Base-by-base conservation (phyloP, 35 echinoderm and acorn worm genomes). In the Anneissia japonica region DNA sequence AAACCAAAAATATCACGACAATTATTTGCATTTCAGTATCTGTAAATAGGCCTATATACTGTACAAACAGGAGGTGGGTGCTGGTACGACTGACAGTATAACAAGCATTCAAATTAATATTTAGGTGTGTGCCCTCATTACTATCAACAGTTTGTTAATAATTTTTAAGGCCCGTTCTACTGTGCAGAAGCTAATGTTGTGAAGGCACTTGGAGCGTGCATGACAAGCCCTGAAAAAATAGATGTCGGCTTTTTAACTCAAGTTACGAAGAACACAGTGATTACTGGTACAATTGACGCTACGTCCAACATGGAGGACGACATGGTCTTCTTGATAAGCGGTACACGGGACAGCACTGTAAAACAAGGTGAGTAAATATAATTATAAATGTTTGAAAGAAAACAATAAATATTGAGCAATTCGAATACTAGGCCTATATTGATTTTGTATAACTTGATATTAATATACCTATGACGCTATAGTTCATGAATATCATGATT, bases 271-370 rank as follows among this genome's bases (percentile, higher is more conserved):
- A 14, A n/a, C 14, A 82, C 34, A 16, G 83, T 37, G 19, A 0
- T 19, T 23, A 51, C 56, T 14, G 37, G 38, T 4, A 91, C 38
- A 28, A 91, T 96, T 55, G 93, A 96, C 41, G 31, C 31, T 26
- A 40, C 82, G 7, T 30, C 0, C 21, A 84, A 87, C 36, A 89
- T 96, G 82, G 83, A 35, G 0, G 28, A 85, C 2, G 90, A 83
- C 46, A 89, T 76, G 31, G 78, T 96, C 28, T 96, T 92, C 37
- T 32, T 96, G 0, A 92, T 82, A 78, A 85, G 87, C 75, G 90
- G 93, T 9, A 84, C 77, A 9, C 46, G 32, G 0, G 93, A 96
- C 74, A 28, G 12, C 0, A 82, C 84, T 0, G 90, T 96, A 7
- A 56, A 78, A 80, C 86, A 55, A 78, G 87, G 93, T 96, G 32